Evolutionary conservation across 2,888 invertebrate species (phyloP), one percentile per base, ranked within the genome.

Genomic region (Drosophila monieri): DNA sequence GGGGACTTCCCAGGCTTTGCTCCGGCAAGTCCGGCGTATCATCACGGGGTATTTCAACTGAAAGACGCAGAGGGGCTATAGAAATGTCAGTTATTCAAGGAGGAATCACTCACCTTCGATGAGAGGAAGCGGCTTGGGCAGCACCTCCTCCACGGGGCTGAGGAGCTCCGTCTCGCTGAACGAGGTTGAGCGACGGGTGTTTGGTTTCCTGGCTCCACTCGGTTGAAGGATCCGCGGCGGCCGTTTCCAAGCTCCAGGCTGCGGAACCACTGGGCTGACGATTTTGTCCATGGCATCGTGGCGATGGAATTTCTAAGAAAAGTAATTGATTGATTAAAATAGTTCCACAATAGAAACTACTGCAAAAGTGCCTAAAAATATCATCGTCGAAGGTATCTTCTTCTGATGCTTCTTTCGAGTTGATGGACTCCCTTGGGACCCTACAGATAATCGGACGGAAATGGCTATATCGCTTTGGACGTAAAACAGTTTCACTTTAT

Each of bases 261-360:
- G 97, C 8, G 97, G 97, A 64, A 97, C 95, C 35, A 97, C 97
- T 0, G 97, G 97, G 88, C 97, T 97, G 12, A 97, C 97, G 78
- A 97, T 97, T 92, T 97, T 97, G 90, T 97, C 97, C 92, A 96
- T 94, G 0, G 94, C 93, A 84, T 95, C 95, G 90, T 95, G 92
- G 15, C 96, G 94, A 51, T 95, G 93, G 73, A 94, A 90, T 84
- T 90, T 90, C 90, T 90, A 48, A n/a, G 21, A 41, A 25, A 49
- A 14, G 15, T 18, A 8, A 8, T 27, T 9, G 27, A 2, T 3
- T 27, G 9, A 3, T 27, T 9, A 9, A 9, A 27, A 9, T 9
- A 2, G 8, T 2, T 27, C 9, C 9, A 9, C 3, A 27, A 9
- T 9, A 9, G 27, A 3, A 9, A 27, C 8, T 23, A 23, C 21